These are phyloP conservation scores for Psephotus haematonotus DNA, from an alignment of 2,113 vertebrate species.

Conservation along the genomic window DNA sequence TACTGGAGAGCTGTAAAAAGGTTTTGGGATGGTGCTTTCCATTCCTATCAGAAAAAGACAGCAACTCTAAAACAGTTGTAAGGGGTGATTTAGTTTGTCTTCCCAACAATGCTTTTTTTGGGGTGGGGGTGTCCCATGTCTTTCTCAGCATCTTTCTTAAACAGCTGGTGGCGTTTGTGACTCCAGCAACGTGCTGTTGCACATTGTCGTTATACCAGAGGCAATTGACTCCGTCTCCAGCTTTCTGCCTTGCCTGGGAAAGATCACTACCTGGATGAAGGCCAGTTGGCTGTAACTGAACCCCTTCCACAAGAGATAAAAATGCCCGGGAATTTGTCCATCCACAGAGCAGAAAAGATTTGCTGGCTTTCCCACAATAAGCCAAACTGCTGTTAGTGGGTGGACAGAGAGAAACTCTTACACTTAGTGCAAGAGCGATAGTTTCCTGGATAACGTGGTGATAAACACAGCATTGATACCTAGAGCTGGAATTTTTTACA, in stretches of 20 bases:
- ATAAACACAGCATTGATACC: neutral
- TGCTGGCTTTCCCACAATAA: conserved; percentile 41
- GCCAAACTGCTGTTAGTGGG: neutral
- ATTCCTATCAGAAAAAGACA: neutral
- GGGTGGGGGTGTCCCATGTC: neutral
- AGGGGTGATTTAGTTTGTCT: neutral
- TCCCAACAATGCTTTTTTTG: neutral
- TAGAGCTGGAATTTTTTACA: neutral
- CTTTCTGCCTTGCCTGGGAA: conserved; percentile 46
- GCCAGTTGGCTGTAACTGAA: conserved; percentile 38
- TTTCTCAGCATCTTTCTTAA: conserved; percentile 15
- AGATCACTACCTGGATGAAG: conserved; percentile 48
- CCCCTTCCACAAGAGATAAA: conserved; percentile 49
- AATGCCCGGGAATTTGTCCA: neutral
- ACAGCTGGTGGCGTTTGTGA: neutral
- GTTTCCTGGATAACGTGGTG: neutral
- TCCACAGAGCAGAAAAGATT: neutral
- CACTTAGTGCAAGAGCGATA: neutral
- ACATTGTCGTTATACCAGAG: neutral
- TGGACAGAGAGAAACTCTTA: neutral
- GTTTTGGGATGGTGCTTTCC: neutral
- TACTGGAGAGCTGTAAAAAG: neutral
- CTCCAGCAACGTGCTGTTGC: neutral
- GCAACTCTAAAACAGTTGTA: neutral
- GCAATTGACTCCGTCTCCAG: neutral